Conservation (phyloP, 2,888 invertebrate genomes). For the Frankliniella fusca region DNA sequence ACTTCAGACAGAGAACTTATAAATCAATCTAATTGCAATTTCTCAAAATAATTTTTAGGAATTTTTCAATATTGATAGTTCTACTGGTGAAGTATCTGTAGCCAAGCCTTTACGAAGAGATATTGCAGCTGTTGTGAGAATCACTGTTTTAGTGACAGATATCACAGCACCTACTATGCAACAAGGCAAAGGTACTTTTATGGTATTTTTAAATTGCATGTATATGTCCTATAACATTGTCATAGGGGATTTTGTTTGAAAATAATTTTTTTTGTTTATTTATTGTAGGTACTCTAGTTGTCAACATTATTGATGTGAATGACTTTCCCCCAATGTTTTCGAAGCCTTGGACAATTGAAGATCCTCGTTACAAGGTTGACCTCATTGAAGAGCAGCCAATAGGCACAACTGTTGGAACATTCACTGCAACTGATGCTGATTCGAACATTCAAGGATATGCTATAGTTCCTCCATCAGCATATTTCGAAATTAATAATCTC, state of each 20-base stretch:
- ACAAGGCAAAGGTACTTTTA: slow-evolving; percentile 62
- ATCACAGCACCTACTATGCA: slow-evolving; percentile 73
- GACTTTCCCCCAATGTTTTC: slow-evolving; percentile 59
- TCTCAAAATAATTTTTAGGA: slow-evolving; percentile 47
- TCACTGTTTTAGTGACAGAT: slow-evolving; percentile 76
- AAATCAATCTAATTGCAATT: neutral
- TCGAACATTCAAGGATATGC: slow-evolving; percentile 74
- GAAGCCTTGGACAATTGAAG: slow-evolving; percentile 65
- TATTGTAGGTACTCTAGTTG: slow-evolving; percentile 56
- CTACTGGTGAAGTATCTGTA: slow-evolving; percentile 58
- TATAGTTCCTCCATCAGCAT: slow-evolving; percentile 63
- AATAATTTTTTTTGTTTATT: slow-evolving; percentile 11
- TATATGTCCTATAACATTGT: neutral
- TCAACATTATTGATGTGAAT: slow-evolving; percentile 59
- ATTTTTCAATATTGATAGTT: slow-evolving; percentile 61
- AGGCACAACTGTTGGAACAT: slow-evolving; percentile 71
- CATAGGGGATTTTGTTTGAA: slow-evolving; percentile 21
- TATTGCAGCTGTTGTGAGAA: slow-evolving; percentile 67
- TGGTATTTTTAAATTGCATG: slow-evolving; percentile 8
- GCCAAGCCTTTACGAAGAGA: slow-evolving; percentile 60
- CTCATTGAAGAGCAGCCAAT: slow-evolving; percentile 78
- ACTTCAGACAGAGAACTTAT: neutral
- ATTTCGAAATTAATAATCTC: slow-evolving; percentile 74
- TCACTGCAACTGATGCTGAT: slow-evolving; percentile 74
- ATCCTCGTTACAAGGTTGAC: slow-evolving; percentile 60